These are phyloP conservation scores for Menidia menidia DNA, from an alignment of 2,797 vertebrate genomes.

Conservation along the genomic window DNA sequence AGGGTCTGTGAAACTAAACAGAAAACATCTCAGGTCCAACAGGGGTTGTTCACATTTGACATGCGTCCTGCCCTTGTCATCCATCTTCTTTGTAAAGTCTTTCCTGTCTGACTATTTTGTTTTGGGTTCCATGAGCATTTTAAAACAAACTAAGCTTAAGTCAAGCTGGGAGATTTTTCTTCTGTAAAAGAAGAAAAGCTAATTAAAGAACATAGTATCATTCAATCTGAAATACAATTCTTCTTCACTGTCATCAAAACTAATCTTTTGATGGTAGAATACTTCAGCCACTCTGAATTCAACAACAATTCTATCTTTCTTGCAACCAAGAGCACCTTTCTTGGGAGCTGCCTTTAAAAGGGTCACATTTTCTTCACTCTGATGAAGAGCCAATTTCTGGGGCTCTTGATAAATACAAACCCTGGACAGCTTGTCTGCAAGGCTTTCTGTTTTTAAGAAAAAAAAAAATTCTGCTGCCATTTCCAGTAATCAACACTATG, in stretches of 20 bases:
- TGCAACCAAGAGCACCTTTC: no score
- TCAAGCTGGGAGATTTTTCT: background rate
- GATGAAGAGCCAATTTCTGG: slow-evolving; percentile 2
- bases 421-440: slow-evolving; percentile 25
- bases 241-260: background rate
- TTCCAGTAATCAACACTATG: slow-evolving; percentile 54
- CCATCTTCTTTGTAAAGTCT: slow-evolving; percentile 15
- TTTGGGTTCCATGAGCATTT: slow-evolving; percentile 55
- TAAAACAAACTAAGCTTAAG: slow-evolving; percentile 28
- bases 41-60: slow-evolving; percentile 39
- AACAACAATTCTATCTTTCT: no score
- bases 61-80: slow-evolving; percentile 36
- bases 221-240: no score
- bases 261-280: no score
- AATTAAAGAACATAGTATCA: no score
- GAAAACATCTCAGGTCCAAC: slow-evolving; percentile 45
- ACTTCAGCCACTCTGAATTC: no score
- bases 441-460: slow-evolving; percentile 25
- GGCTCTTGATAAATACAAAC: background rate
- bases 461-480: slow-evolving; percentile 39
- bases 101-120: slow-evolving; percentile 63
- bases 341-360: background rate
- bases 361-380: background rate
- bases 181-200: no score
- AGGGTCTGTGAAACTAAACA: slow-evolving; percentile 54